Conservation (phyloP, 2,888 invertebrate species). For the Brenthis daphne region DNA sequence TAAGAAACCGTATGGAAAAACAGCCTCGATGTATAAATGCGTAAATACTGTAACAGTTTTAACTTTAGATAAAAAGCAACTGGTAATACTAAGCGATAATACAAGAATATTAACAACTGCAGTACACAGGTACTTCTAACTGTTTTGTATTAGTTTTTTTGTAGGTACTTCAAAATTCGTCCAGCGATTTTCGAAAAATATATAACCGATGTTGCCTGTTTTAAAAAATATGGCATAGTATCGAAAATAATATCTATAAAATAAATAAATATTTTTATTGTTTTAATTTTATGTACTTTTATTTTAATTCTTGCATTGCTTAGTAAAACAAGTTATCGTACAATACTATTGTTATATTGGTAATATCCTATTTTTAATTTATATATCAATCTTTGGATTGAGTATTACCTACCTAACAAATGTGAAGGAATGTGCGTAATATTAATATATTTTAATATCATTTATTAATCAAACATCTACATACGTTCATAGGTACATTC, state of each 20-base stretch:
- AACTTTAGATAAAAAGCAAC: conserved; percentile 33
- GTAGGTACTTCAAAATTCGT: too few relatives aligned
- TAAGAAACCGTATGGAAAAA: conserved; percentile 49
- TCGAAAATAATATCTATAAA: not conserved
- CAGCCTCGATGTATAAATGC: conserved; percentile 76
- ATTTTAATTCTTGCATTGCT: conserved; percentile 30
- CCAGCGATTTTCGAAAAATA: too few relatives aligned
- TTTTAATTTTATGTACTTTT: conserved; percentile 2
- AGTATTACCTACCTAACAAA: conserved; percentile 55
- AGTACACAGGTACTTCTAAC: too few relatives aligned
- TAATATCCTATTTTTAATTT: conserved; percentile 40
- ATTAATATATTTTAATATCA: conserved; percentile 40
- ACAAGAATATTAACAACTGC: conserved; percentile 10
- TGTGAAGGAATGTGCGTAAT: conserved; percentile 68
- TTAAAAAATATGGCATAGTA: too few relatives aligned
- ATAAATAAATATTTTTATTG: not conserved
- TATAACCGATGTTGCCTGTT: too few relatives aligned
- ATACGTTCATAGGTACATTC: conserved; percentile 24
- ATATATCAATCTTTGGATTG: conserved; percentile 71
- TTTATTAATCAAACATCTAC: conserved; percentile 33
- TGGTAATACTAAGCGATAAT: conserved; percentile 27
- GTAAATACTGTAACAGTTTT: conserved; percentile 66
- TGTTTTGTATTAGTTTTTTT: too few relatives aligned
- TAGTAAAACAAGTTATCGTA: conserved; percentile 40
- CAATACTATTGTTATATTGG: conserved; percentile 41